Evolutionary conservation across 2,888 invertebrate species (phyloP).

Genomic region (Chloromyia formosa): DNA sequence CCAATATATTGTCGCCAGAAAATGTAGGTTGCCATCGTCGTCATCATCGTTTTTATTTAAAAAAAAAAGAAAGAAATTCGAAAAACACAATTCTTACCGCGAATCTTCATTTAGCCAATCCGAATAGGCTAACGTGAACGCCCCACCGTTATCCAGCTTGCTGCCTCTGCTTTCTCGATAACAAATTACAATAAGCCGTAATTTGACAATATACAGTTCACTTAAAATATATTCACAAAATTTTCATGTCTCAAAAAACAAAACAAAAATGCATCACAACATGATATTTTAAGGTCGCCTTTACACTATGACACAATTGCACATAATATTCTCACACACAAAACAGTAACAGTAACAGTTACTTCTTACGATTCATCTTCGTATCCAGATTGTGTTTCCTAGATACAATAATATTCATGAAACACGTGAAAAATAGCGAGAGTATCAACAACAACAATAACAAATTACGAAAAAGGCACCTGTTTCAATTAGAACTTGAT

Average conservation of each 20-base stretch:
- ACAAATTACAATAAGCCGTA: not conserved
- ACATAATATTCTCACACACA: conserved; percentile 4
- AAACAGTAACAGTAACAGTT: conserved; percentile 7
- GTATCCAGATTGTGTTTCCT: not conserved
- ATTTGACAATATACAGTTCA: too few species aligned
- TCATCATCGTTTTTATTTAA: not conserved
- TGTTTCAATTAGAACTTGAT: conserved; percentile 43
- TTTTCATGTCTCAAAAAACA: not conserved
- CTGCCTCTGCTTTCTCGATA: too few species aligned
- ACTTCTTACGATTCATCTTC: not conserved
- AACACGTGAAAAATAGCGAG: not conserved
- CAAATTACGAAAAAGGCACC: conserved; percentile 39
- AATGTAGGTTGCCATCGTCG: too few species aligned
- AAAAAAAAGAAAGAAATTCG: not conserved
- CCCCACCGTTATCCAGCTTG: conserved; percentile 62
- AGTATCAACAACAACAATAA: too few species aligned
- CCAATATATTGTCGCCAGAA: too few species aligned
- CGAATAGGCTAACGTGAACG: conserved; percentile 63
- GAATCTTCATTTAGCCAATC: conserved; percentile 63
- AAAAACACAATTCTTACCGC: conserved; percentile 59
- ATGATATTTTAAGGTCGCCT: not conserved
- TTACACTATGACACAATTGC: conserved; percentile 11
- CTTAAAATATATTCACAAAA: too few species aligned
- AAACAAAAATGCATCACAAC: not conserved
- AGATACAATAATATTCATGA: conserved; percentile 11